phyloP scores from a whole-genome alignment of 1,140 invertebrate species.

The Pogonognathellus flavescens region DNA sequence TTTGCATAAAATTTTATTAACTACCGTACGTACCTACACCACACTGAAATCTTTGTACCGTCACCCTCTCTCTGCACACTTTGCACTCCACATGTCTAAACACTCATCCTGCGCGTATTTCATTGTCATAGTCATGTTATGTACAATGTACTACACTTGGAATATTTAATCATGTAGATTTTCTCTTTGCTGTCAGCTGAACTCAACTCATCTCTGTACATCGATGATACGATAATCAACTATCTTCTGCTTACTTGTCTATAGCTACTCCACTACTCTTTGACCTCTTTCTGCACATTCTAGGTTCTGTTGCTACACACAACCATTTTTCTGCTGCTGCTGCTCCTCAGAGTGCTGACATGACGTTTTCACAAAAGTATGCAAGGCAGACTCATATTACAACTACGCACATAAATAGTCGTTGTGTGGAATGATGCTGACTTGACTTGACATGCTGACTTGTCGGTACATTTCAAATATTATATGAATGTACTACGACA shows the following conservation, averaged over 20 bases:
- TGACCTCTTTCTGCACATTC: constrained; percentile 8
- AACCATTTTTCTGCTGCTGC: neutral
- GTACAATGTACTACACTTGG: neutral
- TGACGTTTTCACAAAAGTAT: neutral
- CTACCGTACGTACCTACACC: too few relatives aligned
- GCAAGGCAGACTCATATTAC: too few relatives aligned
- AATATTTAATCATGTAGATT: constrained; percentile 32
- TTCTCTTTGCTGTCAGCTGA: constrained; percentile 29
- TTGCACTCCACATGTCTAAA: neutral
- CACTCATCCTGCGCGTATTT: neutral
- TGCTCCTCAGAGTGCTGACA: neutral
- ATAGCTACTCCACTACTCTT: neutral
- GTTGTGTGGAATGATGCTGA: too few relatives aligned
- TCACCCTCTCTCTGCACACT: neutral
- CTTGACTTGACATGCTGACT: too few relatives aligned
- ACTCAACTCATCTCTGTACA: neutral
- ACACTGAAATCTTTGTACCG: neutral
- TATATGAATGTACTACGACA: too few relatives aligned
- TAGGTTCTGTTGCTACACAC: neutral
- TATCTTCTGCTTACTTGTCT: neutral
- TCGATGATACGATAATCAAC: neutral
- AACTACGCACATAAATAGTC: too few relatives aligned
- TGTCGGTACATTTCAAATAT: too few relatives aligned
- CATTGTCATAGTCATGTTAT: neutral
- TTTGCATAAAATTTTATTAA: too few relatives aligned